Evolutionary conservation across 2,888 invertebrate genomes (phyloP), one percentile per base, ranked within the genome.

Genomic region (Exephanes ischioxanthus): DNA sequence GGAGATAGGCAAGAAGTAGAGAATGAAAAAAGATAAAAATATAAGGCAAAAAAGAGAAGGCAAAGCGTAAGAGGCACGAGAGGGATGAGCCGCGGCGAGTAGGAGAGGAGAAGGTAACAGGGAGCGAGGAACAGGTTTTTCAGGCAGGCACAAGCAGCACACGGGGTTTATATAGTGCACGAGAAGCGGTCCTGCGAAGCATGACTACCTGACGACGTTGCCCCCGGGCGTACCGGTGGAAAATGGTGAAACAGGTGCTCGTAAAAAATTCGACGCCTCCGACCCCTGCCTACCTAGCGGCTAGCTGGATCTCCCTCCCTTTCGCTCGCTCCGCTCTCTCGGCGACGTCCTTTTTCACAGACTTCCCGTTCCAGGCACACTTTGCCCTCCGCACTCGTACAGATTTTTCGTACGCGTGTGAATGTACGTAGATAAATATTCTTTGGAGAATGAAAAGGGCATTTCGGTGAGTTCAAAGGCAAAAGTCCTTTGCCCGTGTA

Each of bases 231-330:
- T 88, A 89, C 88, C 88, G 89, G 85, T 89, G 91, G 91, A 91
- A 92, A 92, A 92, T 90, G 88, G 88, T 89, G 90, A 91, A 88
- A 91, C 92, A 92, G 92, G 92, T 92, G 92, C 88, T 88, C 86
- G 87, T 87, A 88, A 88, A 87, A 88, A 87, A 87, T 84, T 84
- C 87, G 79, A 87, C 86, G 86, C 79, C 84, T 85, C 81, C 78
- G 67, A 80, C 53, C 79, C 76, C 55, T 37, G 14, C 37, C 41
- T 67, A 11, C 48, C 26, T 48, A 48, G 45, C 53, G 30, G 11
- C 51, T 55, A 19, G 53, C 53, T 55, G n/a, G 33, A 58, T 71
- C 55, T 63, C 66, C 26, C 41, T 41, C 61, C 61, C 30, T 68
- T 84, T 72, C 58, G 58, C 26, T 80, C 71, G 26, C 71, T 19